Evolutionary conservation across 2,113 vertebrate genomes (phyloP).

Genomic region (Formicarius rufipectus): DNA sequence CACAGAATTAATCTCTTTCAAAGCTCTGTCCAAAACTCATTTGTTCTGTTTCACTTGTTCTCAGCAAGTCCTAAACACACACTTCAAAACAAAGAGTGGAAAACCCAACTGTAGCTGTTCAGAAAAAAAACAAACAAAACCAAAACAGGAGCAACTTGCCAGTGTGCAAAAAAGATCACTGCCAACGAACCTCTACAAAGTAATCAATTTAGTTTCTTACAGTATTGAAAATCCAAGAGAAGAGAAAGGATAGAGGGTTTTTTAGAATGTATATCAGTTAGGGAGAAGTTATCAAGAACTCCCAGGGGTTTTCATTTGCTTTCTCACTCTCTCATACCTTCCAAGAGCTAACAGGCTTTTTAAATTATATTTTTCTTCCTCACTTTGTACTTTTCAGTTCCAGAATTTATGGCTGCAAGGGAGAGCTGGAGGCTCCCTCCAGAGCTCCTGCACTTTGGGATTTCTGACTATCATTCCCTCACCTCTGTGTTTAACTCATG

Average conservation of each 20-base stretch:
- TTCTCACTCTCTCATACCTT: not conserved
- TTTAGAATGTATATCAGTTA: not conserved
- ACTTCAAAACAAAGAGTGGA: slow-evolving; percentile 12
- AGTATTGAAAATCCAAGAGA: not conserved
- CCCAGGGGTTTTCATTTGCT: not conserved
- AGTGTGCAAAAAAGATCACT: not conserved
- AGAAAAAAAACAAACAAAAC: not conserved
- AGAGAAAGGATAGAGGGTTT: not conserved
- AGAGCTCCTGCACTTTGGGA: not conserved
- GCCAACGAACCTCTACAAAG: not conserved
- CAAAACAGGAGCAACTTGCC: not conserved
- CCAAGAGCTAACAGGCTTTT: not conserved
- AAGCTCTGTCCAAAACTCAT: slow-evolving; percentile 18
- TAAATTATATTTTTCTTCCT: not conserved
- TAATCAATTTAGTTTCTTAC: not conserved
- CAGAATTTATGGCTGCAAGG: not conserved
- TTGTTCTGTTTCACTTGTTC: slow-evolving; percentile 41
- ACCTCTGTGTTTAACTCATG: not conserved
- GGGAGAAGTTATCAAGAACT: not conserved
- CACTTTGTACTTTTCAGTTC: not conserved
- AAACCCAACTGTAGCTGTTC: not conserved
- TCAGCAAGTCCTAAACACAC: slow-evolving; percentile 28
- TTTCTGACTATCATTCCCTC: not conserved
- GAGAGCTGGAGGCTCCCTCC: not conserved
- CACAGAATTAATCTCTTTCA: slow-evolving; percentile 16